Evolutionary conservation across 2,888 invertebrate species (phyloP).

Genomic region (Biston betularia): DNA sequence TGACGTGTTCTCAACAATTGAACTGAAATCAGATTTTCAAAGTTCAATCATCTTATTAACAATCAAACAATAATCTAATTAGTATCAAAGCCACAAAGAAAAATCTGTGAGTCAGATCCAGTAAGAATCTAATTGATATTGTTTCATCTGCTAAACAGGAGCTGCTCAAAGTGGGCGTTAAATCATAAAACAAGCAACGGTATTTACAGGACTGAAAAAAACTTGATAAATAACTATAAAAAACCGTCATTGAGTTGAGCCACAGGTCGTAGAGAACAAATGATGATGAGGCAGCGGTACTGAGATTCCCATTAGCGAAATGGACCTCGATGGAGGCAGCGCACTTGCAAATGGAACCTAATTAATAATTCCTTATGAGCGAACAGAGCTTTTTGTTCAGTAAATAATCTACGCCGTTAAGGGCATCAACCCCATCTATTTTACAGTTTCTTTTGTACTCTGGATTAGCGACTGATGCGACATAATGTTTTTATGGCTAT

Average conservation of each 20-base stretch:
- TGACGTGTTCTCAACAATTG: conserved; percentile 9
- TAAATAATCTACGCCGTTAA: conserved; percentile 33
- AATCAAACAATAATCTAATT: conserved; percentile 29
- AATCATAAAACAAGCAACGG: conserved; percentile 34
- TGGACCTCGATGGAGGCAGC: conserved; percentile 20
- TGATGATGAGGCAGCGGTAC: conserved; percentile 33
- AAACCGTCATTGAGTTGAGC: conserved; percentile 20
- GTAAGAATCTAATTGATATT: conserved; percentile 22
- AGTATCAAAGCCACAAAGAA: conserved; percentile 14
- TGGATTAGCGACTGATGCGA: conserved; percentile 1
- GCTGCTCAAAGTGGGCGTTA: conserved; percentile 15
- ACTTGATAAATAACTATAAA: conserved; percentile 24
- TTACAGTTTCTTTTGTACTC: conserved; percentile 15
- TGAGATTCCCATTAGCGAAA: conserved; percentile 31
- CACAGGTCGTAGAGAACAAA: conserved; percentile 29
- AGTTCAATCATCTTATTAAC: conserved; percentile 22
- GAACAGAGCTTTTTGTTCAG: conserved; percentile 29
- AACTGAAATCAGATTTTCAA: conserved; percentile 3
- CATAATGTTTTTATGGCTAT: neutral
- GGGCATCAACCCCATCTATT: conserved; percentile 35
- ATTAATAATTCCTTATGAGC: conserved; percentile 31
- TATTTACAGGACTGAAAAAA: conserved; percentile 22
- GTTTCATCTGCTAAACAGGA: conserved; percentile 22
- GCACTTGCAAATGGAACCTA: conserved; percentile 31
- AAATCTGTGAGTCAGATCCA: conserved; percentile 20